Evolutionary conservation across 2,113 vertebrate species (phyloP), one percentile per base, ranked within the genome.

Genomic region (Balaenoptera acutorostrata): DNA sequence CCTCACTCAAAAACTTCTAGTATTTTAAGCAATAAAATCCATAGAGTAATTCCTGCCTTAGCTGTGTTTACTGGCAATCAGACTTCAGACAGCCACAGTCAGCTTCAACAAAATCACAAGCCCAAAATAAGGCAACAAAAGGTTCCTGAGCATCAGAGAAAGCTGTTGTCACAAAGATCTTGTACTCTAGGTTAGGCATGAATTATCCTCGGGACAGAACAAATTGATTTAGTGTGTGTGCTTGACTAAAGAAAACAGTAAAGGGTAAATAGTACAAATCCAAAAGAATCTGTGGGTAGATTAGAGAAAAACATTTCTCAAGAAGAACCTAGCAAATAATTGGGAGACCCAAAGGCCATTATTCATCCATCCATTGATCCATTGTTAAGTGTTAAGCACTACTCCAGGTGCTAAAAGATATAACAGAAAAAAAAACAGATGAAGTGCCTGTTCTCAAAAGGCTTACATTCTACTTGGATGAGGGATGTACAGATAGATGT

Each of bases 151-250:
- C 61, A 25, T 87, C 78, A 80, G 49, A 82, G 49, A 92, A 89
- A 83, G 29, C 7, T n/a, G 75, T 64, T 96, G 72, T 96, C 96
- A 88, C 74, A 75, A 96, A 92, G 44, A 92, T 49, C n/a, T 83
- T 88, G 5, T 78, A 59, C 17, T 89, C 31, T 44, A 89, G 85
- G 63, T 95, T 95, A 96, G 78, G 31, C 80, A 36, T 39, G 80
- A 86, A 84, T 96, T 89, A 96, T 92, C 80, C 69, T 87, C 23
- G 12, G 55, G 61, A 97, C 49, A 88, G 80, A 97, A 57, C 57
- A 97, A 95, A 96, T 96, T 97, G 89, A 96, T 92, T 96, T 96
- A 84, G 83, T 82, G 68, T 93, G 89, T 21, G 3, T 90, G 74
- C 82, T 95, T 97, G 83, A 90, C 78, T 92, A 90, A 95, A 84